Evolutionary conservation across 1,140 invertebrate genomes (phyloP).

Genomic region (Trichomalopsis sarcophagae): DNA sequence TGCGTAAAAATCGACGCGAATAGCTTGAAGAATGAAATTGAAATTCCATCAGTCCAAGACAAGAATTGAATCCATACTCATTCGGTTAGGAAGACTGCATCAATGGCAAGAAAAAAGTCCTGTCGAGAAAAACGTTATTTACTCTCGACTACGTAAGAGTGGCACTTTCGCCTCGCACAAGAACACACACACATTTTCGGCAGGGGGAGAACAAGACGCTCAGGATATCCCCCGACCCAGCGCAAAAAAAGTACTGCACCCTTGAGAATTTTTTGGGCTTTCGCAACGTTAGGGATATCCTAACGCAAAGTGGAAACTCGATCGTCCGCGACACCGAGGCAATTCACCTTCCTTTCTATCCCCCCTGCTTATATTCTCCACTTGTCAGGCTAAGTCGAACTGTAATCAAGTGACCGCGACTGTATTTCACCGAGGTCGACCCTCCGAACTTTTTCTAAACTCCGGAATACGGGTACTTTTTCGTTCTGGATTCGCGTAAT

Average conservation of each 20-base stretch:
- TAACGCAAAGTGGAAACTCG: constrained; percentile 54
- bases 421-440: constrained; percentile 52
- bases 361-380: neutral
- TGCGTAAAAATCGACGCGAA: too few species aligned
- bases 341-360: constrained; percentile 42
- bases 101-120: neutral
- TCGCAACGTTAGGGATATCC: constrained; percentile 57
- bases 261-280: constrained; percentile 55
- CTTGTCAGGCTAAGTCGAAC: constrained; percentile 45
- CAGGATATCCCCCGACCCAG: constrained; percentile 21
- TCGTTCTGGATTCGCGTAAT: neutral
- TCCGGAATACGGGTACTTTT: constrained; percentile 23
- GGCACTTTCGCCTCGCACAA: neutral
- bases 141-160: neutral
- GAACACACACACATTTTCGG: neutral
- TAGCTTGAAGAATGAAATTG: neutral
- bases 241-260: constrained; percentile 57
- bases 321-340: constrained; percentile 43
- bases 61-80: neutral
- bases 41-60: neutral
- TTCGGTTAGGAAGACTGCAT: neutral
- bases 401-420: constrained; percentile 61
- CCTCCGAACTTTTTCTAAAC: constrained; percentile 37
- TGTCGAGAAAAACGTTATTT: neutral
- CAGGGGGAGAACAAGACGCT: neutral